Evolutionary conservation across 2,888 invertebrate species (phyloP), one percentile per base, ranked within the genome.

Genomic region (Dynastes hyllus): DNA sequence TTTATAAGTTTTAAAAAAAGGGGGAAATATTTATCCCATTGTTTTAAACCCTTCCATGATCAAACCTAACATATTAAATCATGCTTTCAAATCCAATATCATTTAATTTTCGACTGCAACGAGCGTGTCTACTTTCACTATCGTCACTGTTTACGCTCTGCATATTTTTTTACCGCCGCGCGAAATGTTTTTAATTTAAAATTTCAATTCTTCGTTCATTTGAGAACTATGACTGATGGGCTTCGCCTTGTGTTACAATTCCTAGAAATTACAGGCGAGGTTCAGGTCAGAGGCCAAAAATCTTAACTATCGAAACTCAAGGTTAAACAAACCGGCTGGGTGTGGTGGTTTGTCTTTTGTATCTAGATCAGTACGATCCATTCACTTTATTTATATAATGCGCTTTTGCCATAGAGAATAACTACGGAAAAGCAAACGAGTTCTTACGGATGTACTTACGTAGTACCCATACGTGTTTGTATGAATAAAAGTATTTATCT

Each of bases 291-390:
- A 80, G 76, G 80, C 61, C 76, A 80, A 75, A 75, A 61, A 71
- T 75, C 66, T 66, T 63, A 61, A 76, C 78, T 76, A 78, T 78
- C 78, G 80, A 80, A 80, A 76, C 69, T 75, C 80, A 80, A 80
- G 80, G 80, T 80, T 80, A 71, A 40, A 40, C 29, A 55, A 66
- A 13, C 16, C 32, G 29, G 40, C 55, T 71, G 55, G 73, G 73
- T 73, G 73, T 58, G 73, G 73, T 69, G 51, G 29, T 45, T 45
- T 69, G 76, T 73, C 78, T 79, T 77, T 81, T 77, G 61, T 79
- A 81, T 80, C 71, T 81, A 78, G 81, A 80, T 80, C 80, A 78
- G 78, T 77, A 71, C 80, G 16, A 53, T 8, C 53, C 37, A 37
- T 71, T 71, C 37, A 73, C 73, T 73, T 69, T 73, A 53, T 70